Conservation (phyloP, 2,113 vertebrate species). For the Steatornis caripensis region DNA sequence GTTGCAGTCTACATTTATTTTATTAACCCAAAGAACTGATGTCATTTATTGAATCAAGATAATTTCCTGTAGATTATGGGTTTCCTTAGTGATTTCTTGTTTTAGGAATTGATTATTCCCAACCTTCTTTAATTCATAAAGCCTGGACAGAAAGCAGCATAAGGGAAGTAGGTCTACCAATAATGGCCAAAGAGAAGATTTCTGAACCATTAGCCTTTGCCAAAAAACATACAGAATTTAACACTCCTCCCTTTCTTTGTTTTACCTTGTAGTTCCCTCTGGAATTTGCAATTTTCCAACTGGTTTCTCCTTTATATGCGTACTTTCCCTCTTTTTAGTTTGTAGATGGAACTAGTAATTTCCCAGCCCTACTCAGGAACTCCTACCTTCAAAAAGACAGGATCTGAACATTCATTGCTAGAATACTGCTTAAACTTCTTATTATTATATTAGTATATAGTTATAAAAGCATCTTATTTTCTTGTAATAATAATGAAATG, state of each 20-base stretch:
- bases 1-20: not conserved
- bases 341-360: not conserved
- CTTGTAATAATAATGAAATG: not conserved
- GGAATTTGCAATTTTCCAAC: not conserved
- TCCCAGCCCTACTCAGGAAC: not conserved
- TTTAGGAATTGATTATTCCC: not conserved
- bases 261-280: not conserved
- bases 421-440: not conserved
- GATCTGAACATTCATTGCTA: not conserved
- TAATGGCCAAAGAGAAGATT: not conserved
- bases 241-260: not conserved
- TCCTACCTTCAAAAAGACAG: not conserved
- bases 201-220: not conserved
- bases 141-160: not conserved
- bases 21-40: not conserved
- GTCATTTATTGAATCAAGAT: not conserved
- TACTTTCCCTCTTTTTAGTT: not conserved
- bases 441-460: not conserved
- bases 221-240: not conserved
- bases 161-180: not conserved
- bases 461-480: not conserved
- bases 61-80: not conserved
- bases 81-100: not conserved
- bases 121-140: not conserved
- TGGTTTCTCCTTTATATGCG: not conserved